phyloP scores from a whole-genome alignment of 2,113 vertebrate species.

The human region GRCh38 chr2:23015501-23016000 shows the following conservation, averaged over 20 bases:
- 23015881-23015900: background rate
- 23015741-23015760: background rate
- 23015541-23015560: background rate
- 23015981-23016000: background rate
- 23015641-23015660: background rate
- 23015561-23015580: background rate
- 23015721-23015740: background rate
- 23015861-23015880: background rate
- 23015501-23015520: background rate
- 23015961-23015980: background rate
- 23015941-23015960: no score
- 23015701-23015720: background rate
- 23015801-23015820: background rate
- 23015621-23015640: background rate
- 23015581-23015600: background rate
- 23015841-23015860: no score
- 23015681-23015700: background rate
- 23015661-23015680: background rate
- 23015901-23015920: rapidly evolving
- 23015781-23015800: background rate
- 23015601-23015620: background rate
- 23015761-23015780: background rate
- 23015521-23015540: background rate
- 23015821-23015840: background rate
- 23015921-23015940: background rate